Percentiles rank a stretch among this genome's conserved stretches.
These are phyloP conservation scores for Gopherus evgoodei DNA, from an alignment of 2,113 vertebrate species.

Conservation along the genomic window DNA sequence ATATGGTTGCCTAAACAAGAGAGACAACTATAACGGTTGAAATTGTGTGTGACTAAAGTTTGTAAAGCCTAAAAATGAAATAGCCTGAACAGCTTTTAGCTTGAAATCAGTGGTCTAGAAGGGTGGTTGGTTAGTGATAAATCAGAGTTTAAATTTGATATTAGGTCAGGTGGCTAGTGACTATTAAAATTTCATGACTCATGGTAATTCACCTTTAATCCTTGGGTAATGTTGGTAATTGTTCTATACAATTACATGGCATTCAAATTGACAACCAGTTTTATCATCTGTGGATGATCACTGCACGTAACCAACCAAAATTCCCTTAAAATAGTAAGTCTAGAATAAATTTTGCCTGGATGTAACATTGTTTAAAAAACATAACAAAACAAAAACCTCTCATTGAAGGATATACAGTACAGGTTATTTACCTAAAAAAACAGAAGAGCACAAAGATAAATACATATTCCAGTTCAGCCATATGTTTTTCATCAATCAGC, in stretches of 20 bases:
- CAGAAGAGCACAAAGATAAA: neutral
- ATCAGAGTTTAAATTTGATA: neutral
- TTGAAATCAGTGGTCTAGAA: neutral
- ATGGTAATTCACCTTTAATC: neutral
- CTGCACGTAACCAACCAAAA: too few species aligned
- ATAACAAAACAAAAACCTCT: neutral
- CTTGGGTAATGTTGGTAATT: neutral
- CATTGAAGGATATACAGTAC: neutral
- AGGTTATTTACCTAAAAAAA: neutral
- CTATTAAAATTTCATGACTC: neutral
- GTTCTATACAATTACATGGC: too few species aligned
- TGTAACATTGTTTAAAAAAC: neutral
- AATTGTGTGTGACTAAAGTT: neutral
- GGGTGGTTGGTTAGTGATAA: neutral
- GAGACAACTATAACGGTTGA: neutral
- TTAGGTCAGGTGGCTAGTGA: rapidly evolving
- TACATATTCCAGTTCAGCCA: too few species aligned
- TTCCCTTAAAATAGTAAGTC: too few species aligned
- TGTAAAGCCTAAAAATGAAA: constrained; percentile 1
- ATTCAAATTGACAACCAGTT: too few species aligned
- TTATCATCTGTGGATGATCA: too few species aligned
- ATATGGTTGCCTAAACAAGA: neutral
- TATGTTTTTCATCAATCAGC: too few species aligned
- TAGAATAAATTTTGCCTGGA: too few species aligned
- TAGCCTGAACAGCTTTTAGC: neutral